Conservation (phyloP, 2,888 invertebrate genomes). For the Matsumyia berberina region DNA sequence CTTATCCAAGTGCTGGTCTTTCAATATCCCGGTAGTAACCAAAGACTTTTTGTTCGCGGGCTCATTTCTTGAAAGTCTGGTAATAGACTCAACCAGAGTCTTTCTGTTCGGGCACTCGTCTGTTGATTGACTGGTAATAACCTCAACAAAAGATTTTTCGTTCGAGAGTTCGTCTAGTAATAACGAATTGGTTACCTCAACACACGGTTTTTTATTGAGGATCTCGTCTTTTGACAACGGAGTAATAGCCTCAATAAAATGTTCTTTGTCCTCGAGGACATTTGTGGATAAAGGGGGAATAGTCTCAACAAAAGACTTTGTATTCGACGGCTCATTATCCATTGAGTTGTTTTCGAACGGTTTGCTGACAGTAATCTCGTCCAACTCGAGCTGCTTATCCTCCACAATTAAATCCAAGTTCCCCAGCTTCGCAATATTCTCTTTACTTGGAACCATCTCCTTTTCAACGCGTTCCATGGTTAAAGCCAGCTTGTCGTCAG, state of each 20-base stretch:
- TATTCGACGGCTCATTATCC: not conserved
- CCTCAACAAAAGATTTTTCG: not conserved
- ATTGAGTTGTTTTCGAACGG: not conserved
- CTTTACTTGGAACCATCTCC: not conserved
- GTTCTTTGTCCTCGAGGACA: not conserved
- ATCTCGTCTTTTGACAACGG: not conserved
- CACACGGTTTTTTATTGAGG: not conserved
- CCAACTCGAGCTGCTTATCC: not conserved
- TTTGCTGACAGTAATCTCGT: not conserved
- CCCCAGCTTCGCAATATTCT: not conserved
- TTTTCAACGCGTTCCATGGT: not conserved
- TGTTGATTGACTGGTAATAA: not conserved
- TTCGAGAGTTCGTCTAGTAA: not conserved
- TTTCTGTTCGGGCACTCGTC: not conserved
- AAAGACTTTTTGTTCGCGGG: not conserved
- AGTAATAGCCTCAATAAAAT: not conserved
- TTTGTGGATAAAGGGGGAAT: not conserved
- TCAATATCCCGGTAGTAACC: no score
- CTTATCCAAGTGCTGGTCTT: no score
- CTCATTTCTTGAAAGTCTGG: not conserved
- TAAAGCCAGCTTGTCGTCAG: not conserved
- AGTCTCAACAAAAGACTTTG: not conserved
- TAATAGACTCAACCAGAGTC: not conserved
- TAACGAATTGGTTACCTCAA: not conserved
- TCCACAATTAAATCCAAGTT: constrained; percentile 4